Conservation (phyloP, 2,888 invertebrate species). For the Microctonus aethiopoides region DNA sequence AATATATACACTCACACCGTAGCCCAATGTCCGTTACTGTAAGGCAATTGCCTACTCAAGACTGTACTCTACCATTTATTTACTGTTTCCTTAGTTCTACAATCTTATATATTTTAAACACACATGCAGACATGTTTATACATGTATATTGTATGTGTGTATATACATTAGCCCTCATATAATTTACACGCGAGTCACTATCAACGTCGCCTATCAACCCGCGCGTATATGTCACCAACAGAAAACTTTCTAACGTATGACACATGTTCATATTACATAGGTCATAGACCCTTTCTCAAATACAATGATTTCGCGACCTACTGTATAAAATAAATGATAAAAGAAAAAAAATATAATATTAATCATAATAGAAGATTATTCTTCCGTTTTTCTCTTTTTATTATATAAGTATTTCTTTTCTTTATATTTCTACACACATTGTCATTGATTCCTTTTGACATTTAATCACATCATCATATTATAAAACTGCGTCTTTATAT, state of each 20-base stretch:
- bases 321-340: background rate
- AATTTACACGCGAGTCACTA: background rate
- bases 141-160: background rate
- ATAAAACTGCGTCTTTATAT: too few relatives aligned
- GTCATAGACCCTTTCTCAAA: constrained; percentile 16
- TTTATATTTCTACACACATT: too few relatives aligned
- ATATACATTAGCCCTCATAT: background rate
- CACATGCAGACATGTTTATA: background rate
- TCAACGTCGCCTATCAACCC: background rate
- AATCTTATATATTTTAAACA: background rate
- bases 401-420: background rate
- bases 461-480: too few relatives aligned
- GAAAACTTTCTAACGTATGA: constrained; percentile 12
- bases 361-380: too few relatives aligned
- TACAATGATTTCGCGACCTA: constrained; percentile 28
- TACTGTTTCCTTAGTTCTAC: background rate
- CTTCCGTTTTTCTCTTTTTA: too few relatives aligned
- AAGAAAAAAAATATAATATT: background rate
- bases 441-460: too few relatives aligned
- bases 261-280: background rate
- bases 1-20: background rate
- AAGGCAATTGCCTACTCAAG: constrained; percentile 22
- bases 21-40: background rate
- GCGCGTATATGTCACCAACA: background rate
- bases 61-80: constrained; percentile 10